These are phyloP conservation scores for Anaspis maculata DNA, from an alignment of 2,888 invertebrate species.

Conservation along the genomic window DNA sequence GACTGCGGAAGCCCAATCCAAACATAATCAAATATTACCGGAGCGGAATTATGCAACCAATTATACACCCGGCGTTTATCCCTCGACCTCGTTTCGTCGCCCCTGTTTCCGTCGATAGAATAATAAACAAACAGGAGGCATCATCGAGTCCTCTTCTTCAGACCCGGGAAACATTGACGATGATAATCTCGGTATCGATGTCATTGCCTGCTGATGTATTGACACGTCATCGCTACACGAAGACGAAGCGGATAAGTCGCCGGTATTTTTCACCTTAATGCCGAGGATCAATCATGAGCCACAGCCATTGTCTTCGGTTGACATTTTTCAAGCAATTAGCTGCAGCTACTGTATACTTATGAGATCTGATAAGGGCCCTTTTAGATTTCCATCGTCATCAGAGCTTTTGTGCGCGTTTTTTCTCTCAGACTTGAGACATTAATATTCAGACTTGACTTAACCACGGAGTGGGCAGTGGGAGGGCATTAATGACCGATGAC, in stretches of 20 bases:
- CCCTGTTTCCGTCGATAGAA: no score
- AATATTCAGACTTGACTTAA: no score
- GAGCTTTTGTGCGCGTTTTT: no score
- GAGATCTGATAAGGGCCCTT: conserved; percentile 30
- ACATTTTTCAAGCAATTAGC: conserved; percentile 29
- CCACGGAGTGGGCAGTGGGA: no score
- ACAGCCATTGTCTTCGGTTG: conserved; percentile 22
- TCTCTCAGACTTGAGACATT: no score
- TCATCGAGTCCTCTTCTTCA: no score
- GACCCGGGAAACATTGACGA: no score
- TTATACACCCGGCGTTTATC: conserved; percentile 7
- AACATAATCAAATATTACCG: not conserved
- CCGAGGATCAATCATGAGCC: conserved; percentile 25
- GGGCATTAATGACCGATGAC: no score
- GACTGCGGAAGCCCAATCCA: no score
- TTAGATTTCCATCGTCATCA: no score
- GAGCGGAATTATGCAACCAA: conserved; percentile 11
- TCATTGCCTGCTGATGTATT: conserved; percentile 20
- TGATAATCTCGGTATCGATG: not conserved
- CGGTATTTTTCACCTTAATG: conserved; percentile 34
- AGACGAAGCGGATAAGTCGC: conserved; percentile 24
- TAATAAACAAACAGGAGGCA: no score
- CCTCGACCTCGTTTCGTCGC: no score
- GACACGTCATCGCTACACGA: conserved; percentile 27
- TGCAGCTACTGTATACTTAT: conserved; percentile 27